Conservation (phyloP, 2,888 invertebrate species). For the Cosmopolites sordidus region DNA sequence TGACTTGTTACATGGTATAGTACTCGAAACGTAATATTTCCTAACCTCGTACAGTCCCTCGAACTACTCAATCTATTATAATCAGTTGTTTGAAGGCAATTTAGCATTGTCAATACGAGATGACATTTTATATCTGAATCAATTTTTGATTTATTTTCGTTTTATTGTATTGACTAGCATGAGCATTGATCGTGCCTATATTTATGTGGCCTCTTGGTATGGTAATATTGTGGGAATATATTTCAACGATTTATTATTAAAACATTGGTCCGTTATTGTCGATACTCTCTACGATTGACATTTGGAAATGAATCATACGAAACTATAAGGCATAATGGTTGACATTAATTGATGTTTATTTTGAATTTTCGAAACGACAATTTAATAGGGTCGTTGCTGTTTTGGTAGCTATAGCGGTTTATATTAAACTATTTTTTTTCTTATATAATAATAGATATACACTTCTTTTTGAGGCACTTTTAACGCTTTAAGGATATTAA, state of each 20-base stretch:
- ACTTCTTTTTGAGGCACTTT: no score
- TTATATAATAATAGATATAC: no score
- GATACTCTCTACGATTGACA: background rate
- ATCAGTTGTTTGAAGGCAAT: slow-evolving; percentile 9
- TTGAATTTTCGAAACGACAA: no score
- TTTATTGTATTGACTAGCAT: background rate
- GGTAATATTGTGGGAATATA: background rate
- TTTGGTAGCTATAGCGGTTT: no score
- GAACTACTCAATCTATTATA: slow-evolving; percentile 2
- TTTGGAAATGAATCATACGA: background rate
- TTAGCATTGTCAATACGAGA: slow-evolving; percentile 13
- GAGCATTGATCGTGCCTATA: background rate
- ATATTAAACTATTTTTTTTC: no score
- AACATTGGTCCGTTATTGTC: background rate
- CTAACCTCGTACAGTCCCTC: background rate
- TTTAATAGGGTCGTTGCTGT: no score
- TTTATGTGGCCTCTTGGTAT: slow-evolving; percentile 1
- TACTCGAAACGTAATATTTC: no score
- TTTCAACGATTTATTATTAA: background rate
- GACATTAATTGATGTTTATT: no score
- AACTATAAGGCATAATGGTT: no score
- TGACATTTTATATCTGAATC: slow-evolving; percentile 7
- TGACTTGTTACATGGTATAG: no score
- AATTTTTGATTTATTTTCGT: background rate
- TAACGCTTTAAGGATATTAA: no score